These are phyloP conservation scores for Gortyna flavago DNA, from an alignment of 2,888 invertebrate genomes.

Conservation along the genomic window DNA sequence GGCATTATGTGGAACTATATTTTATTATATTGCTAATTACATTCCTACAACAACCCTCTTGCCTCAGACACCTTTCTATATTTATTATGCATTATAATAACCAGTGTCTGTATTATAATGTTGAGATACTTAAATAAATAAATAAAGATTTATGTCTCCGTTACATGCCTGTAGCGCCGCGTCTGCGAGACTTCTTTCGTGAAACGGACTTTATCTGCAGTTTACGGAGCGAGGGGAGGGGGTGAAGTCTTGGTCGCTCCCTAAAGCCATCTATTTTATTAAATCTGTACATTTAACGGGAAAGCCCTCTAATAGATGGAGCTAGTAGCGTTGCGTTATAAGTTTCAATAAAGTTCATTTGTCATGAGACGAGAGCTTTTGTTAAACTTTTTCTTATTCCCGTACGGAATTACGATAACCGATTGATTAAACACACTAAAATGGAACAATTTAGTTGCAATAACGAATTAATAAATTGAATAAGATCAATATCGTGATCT, in stretches of 20 bases:
- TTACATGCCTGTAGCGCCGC: too few species aligned
- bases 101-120: too few species aligned
- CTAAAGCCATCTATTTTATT: constrained; percentile 30
- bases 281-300: not conserved
- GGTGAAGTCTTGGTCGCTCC: not conserved
- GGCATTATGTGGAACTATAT: too few species aligned
- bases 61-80: too few species aligned
- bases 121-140: too few species aligned
- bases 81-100: too few species aligned
- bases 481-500: not conserved
- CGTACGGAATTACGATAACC: not conserved
- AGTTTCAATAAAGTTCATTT: constrained; percentile 31
- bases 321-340: constrained; percentile 2
- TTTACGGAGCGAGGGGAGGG: not conserved
- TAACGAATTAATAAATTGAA: not conserved
- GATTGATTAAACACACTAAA: not conserved
- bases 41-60: too few species aligned
- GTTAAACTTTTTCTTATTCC: constrained; percentile 15
- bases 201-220: not conserved
- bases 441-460: not conserved
- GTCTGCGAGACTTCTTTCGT: too few species aligned
- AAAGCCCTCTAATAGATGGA: constrained; percentile 24
- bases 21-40: too few species aligned
- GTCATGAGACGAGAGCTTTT: not conserved
- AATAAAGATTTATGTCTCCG: too few species aligned